Evolutionary conservation across 2,888 invertebrate genomes (phyloP), one percentile per base, ranked within the genome.

Genomic region (Drosophila paracracens): DNA sequence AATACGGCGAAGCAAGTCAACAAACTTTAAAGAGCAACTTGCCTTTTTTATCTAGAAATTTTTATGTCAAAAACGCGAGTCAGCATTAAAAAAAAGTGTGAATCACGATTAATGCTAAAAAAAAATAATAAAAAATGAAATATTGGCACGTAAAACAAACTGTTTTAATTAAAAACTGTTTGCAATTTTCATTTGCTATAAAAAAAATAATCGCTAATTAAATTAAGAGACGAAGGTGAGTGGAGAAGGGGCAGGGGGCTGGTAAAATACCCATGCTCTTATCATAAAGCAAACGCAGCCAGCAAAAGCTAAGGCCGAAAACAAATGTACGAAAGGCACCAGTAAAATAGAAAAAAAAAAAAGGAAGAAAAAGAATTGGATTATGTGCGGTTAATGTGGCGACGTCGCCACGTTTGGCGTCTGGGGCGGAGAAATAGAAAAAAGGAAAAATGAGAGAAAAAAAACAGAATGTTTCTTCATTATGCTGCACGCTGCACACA

Each of bases 101-200:
- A 78, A 68, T 80, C 81, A 78, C 72, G 61, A 54, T 67, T 56
- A 71, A 76, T 71, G 63, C 66, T 63, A 46, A 79, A 57, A 36
- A 54, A 74, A 56, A 25, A 16, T 16, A 46, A 79, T 53, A 36
- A 56, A 74, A 65, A 46, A 16, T 25, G n/a, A 46, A 71, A 74
- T 85, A 80, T 80, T 66, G 70, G 71, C 74, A 73, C 74, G 72
- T 72, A 74, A 63, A 79, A 67, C 84, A 71, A 82, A 83, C 83
- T 82, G 69, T 75, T 84, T 87, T 78, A 85, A 86, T 84, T 88
- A 80, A 85, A 85, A 85, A 52, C 67, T 74, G 71, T 88, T 89
- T 84, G 82, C 78, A 79, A 77, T 82, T 63, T 74, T 72, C 69
- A 64, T 69, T 78, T 73, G 86, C 82, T 78, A 81, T 82, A 81